Base-by-base conservation (phyloP, 2,888 invertebrate genomes). In the Eupithecia centaureata region DNA sequence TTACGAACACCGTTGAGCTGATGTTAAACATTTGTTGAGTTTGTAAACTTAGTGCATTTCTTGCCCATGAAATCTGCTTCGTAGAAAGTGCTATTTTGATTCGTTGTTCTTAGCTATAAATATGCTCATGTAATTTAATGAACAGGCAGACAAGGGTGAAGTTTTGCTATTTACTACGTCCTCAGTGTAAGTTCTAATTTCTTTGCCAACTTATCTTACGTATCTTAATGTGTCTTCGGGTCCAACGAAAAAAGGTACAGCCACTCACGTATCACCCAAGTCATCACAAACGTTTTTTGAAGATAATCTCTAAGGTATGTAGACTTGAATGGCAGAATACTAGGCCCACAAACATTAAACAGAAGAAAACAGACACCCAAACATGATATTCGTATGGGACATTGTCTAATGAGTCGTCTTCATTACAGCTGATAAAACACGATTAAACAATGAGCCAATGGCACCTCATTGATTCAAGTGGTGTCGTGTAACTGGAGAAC, bases 391-490 rank as follows among this genome's bases (percentile, higher is more conserved):
- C 71, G 76, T 73, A 72, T 76, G 78, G 77, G 74, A 77, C 73
- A 76, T 70, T 72, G 76, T 74, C 70, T 79, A 82, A 82, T 77
- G 76, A 80, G 78, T 76, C 73, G 82, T 80, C 82, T 78, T 82
- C 83, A 90, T 87, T 87, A 87, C 89, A 90, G 87, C 89, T 91
- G 90, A 89, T 90, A 89, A 88, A 90, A 89, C 87, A 89, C 86
- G 89, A 91, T 91, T 89, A 90, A 89, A 89, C 88, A 91, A 88
- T 87, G 86, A 88, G 81, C 89, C 88, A 91, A 90, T 89, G 79
- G 86, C 87, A 86, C 87, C 85, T 85, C 90, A 89, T 90, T 91
- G 91, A 90, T 88, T 86, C 89, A 90, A 90, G 87, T 91, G 89
- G 89, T 86, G 85, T 85, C 84, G 84, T 81, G 88, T 83, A 90